Evolutionary conservation across 2,797 vertebrate species (phyloP).

Genomic region (Cyclura pinguis): DNA sequence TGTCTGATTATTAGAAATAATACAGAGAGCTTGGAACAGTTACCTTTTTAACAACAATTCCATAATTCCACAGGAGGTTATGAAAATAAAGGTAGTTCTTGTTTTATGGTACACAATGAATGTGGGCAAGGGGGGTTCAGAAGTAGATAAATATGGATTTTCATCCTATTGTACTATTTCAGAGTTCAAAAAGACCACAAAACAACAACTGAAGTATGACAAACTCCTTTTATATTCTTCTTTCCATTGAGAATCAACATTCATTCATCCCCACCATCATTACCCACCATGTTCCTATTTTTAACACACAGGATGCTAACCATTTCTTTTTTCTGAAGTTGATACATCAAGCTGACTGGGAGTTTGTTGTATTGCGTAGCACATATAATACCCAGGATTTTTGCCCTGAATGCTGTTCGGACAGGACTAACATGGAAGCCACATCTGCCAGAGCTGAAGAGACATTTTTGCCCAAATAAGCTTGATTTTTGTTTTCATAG

Average conservation of each 20-base stretch:
- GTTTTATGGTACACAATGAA: not conserved
- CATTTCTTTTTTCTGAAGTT: not conserved
- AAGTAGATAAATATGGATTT: slow-evolving; percentile 4
- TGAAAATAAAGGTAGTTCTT: no score
- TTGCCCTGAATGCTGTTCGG: not conserved
- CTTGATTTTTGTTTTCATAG: not conserved
- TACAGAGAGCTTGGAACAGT: no score
- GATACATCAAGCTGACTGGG: not conserved
- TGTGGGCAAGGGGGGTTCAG: not conserved
- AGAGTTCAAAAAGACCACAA: not conserved
- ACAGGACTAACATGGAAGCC: not conserved
- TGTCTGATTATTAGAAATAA: not conserved
- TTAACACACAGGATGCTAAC: not conserved
- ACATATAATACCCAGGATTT: not conserved
- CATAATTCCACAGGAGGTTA: no score
- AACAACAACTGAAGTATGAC: no score
- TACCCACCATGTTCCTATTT: not conserved
- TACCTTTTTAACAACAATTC: no score
- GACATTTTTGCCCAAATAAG: not conserved
- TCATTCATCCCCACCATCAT: not conserved
- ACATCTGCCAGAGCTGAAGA: not conserved
- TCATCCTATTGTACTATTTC: not conserved
- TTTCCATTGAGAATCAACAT: not conserved
- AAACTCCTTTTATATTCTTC: not conserved
- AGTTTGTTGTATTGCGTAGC: not conserved